Percentiles rank a stretch among this genome's conserved stretches.
phyloP scores from a whole-genome alignment of 30 jellyfish, hydroid and myxozoan genomes.

The Clytia hemisphaerica region DNA sequence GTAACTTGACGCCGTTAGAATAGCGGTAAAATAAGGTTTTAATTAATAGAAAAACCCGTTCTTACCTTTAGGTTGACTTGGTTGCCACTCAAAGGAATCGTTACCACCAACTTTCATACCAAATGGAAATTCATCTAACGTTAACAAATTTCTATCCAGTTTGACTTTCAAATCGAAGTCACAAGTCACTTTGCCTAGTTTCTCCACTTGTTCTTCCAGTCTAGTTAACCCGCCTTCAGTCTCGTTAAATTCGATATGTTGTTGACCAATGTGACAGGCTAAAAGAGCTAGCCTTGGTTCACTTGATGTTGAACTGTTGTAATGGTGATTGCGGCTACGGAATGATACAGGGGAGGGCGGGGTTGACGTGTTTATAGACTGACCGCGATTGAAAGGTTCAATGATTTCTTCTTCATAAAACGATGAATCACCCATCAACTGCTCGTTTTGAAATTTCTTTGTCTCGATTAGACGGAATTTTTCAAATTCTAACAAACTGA shows the following conservation, averaged over 20 bases:
- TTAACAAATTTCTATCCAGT: conserved; percentile 5
- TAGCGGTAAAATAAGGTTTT: too few relatives aligned
- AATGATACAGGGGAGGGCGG: conserved; percentile 5
- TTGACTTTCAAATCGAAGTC: conserved; percentile 15
- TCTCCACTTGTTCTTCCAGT: not conserved
- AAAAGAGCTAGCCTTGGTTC: not conserved
- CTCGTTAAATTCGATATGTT: not conserved
- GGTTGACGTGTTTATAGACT: conserved; percentile 2
- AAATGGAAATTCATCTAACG: conserved; percentile 11
- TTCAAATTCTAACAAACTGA: not conserved
- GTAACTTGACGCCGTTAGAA: too few relatives aligned
- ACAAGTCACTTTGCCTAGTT: not conserved
- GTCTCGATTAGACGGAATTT: conserved; percentile 16
- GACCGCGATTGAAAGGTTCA: not conserved
- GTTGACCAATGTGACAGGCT: conserved; percentile 17
- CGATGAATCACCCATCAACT: conserved; percentile 16
- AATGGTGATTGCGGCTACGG: not conserved
- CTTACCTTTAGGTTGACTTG: conserved; percentile 7
- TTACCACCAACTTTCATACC: conserved; percentile 13
- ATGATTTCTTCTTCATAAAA: conserved; percentile 14
- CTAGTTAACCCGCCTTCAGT: not conserved
- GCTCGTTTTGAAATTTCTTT: conserved; percentile 5
- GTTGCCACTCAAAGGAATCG: not conserved
- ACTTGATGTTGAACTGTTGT: not conserved
- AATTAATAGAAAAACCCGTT: too few relatives aligned